Evolutionary conservation across 2,113 vertebrate species (phyloP), one percentile per base, ranked within the genome.

Genomic region (Brienomyrus longianalis): DNA sequence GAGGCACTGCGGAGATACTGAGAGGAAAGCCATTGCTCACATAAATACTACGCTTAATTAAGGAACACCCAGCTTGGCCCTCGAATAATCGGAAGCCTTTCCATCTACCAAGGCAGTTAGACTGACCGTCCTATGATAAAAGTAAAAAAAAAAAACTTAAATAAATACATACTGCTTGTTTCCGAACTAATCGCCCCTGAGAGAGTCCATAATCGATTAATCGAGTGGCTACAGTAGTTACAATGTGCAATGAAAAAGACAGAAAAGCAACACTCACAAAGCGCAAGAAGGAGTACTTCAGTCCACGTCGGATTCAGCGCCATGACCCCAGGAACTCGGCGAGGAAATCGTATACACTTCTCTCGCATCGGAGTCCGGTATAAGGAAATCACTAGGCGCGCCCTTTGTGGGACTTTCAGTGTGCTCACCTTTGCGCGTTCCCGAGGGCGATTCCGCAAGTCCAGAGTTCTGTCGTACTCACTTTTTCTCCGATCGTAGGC

Each of bases 1-100:
- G 39, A 56, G 91, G 91, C 89, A 89, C 5, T 91, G 87, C 31
- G 80, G 88, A 1, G 94, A 88, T 89, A 92, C 95, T 95, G 90
- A 43, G 83, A 86, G 93, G 92, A 50, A 93, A 48, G 90, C 10
- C 1, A 54, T 10, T 88, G 7, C 7, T 31, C 84, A 54, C 52
- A 86, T 83, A 90, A 88, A 90, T 3, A 74, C 19, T 9, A 39
- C 10, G 10, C 39, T 27, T n/a, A 15, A 48, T 52, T 23, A 21
- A 85, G 23, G 9, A 23, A 85, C 39, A n/a, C 19, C 19, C 3
- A n/a, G 5, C 10, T 51, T 50, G 47, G 23, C 45, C 52, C 5
- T 50, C 47, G n/a, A 86, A 48, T 51, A 50, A 50, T 86, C 6
- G 39, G 39, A 45, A 43, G 43, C 19, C 43, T 5, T 45, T 74